phyloP scores from a whole-genome alignment of 2,888 invertebrate genomes.

The Parochlus steinenii region DNA sequence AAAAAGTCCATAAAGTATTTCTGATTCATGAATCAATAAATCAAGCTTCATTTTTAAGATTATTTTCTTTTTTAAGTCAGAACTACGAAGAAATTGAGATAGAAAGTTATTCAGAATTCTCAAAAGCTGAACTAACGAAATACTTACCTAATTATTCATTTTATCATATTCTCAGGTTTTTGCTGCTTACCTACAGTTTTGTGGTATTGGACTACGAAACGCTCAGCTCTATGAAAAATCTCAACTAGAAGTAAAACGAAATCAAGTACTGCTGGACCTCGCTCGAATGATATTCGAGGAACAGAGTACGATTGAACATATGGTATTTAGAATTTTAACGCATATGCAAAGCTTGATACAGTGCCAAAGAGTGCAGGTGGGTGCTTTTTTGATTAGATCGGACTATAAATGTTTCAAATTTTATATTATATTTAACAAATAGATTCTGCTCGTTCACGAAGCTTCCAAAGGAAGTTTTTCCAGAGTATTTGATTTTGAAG shows the following conservation, averaged over 20 bases:
- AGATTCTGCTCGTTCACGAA: slow-evolving; percentile 80
- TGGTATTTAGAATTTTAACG: slow-evolving; percentile 82
- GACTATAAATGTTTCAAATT: neutral
- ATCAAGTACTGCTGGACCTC: slow-evolving; percentile 83
- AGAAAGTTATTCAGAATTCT: too few species aligned
- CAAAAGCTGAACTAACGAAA: too few species aligned
- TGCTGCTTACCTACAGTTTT: slow-evolving; percentile 85
- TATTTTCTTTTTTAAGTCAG: too few species aligned
- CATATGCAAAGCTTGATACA: slow-evolving; percentile 89
- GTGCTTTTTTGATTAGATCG: slow-evolving; percentile 16
- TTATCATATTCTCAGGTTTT: slow-evolving; percentile 44
- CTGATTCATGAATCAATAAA: too few species aligned
- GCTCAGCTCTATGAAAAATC: slow-evolving; percentile 94
- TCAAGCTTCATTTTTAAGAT: too few species aligned
- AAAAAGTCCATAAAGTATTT: too few species aligned
- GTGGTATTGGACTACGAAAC: slow-evolving; percentile 87
- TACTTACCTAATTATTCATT: neutral
- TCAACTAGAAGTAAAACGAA: slow-evolving; percentile 85
- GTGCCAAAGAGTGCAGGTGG: slow-evolving; percentile 86
- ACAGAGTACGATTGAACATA: slow-evolving; percentile 89
- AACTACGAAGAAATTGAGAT: too few species aligned
- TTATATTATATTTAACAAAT: slow-evolving; percentile 26
- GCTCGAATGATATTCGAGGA: slow-evolving; percentile 96
- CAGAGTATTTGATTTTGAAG: slow-evolving; percentile 85
- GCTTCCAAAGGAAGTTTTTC: slow-evolving; percentile 85